Conservation (phyloP, 2,888 invertebrate genomes). For the Nasonovia ribisnigri region DNA sequence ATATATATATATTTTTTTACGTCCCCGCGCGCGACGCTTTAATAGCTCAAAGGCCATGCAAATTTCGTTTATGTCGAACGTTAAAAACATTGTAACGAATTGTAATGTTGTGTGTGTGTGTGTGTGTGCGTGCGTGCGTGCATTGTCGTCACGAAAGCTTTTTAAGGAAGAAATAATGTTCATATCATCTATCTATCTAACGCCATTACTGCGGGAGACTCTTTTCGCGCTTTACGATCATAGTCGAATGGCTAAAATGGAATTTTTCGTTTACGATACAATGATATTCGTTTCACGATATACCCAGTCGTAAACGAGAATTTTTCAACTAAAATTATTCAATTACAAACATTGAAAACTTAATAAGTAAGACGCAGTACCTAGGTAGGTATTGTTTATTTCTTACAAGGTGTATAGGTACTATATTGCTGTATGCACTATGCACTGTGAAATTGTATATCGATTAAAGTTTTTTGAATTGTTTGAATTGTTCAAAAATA, state of each 20-base stretch:
- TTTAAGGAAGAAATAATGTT: conserved; percentile 11
- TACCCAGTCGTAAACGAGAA: too few species aligned
- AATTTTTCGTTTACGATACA: conserved; percentile 8
- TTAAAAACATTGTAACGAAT: conserved; percentile 58
- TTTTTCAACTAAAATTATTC: too few species aligned
- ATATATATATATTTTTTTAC: conserved; percentile 33
- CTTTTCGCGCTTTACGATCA: conserved; percentile 29
- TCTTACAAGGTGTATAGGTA: neutral
- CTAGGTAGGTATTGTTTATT: neutral
- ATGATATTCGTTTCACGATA: neutral
- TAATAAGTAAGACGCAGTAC: neutral
- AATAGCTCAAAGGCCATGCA: conserved; percentile 46
- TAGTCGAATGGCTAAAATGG: conserved; percentile 6
- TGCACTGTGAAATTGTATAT: neutral
- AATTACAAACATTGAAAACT: neutral
- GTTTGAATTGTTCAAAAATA: neutral
- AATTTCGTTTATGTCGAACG: conserved; percentile 50
- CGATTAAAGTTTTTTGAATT: neutral
- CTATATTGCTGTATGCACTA: too few species aligned
- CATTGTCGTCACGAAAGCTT: conserved; percentile 3
- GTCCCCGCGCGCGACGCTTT: conserved; percentile 30
- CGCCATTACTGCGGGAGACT: neutral
- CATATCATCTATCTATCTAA: neutral
- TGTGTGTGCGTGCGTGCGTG: neutral
- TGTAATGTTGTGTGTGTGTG: neutral